phyloP scores from a whole-genome alignment of 2,888 invertebrate genomes.

The Encarsia formosa region DNA sequence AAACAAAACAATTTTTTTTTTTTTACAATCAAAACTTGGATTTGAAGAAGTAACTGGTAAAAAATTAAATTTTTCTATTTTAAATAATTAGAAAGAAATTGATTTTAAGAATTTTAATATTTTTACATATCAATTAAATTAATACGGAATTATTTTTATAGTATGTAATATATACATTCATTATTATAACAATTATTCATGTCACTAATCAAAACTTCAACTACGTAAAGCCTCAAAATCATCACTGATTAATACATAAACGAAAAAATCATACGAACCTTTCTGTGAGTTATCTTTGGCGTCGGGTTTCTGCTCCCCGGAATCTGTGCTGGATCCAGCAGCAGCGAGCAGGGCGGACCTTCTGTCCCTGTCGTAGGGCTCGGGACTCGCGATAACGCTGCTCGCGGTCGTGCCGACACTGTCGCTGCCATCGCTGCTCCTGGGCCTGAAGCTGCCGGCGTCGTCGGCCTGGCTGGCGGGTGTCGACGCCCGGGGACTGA shows the following conservation, averaged over 20 bases:
- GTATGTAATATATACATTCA: too few relatives aligned
- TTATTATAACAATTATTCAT: too few relatives aligned
- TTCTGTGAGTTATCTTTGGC: slow-evolving; percentile 9
- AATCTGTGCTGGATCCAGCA: slow-evolving; percentile 37
- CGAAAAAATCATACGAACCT: slow-evolving; percentile 5
- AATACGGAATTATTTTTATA: too few relatives aligned
- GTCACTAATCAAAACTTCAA: too few relatives aligned
- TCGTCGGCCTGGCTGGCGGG: background rate
- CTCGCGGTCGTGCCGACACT: slow-evolving; percentile 52
- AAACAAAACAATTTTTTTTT: too few relatives aligned
- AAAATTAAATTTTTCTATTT: too few relatives aligned
- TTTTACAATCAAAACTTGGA: too few relatives aligned
- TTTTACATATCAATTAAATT: too few relatives aligned
- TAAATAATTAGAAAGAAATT: too few relatives aligned
- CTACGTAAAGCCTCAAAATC: too few relatives aligned
- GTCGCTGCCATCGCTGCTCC: slow-evolving; percentile 54
- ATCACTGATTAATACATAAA: background rate
- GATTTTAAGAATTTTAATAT: too few relatives aligned
- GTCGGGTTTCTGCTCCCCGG: background rate
- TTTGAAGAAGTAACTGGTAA: too few relatives aligned
- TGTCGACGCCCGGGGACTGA: background rate
- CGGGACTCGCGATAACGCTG: slow-evolving; percentile 55
- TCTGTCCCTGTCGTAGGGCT: slow-evolving; percentile 38
- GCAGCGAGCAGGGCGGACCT: slow-evolving; percentile 14
- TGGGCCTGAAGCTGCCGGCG: slow-evolving; percentile 32